Base-by-base conservation (phyloP, 2,113 vertebrate species). In the Stigmatopora nigra region DNA sequence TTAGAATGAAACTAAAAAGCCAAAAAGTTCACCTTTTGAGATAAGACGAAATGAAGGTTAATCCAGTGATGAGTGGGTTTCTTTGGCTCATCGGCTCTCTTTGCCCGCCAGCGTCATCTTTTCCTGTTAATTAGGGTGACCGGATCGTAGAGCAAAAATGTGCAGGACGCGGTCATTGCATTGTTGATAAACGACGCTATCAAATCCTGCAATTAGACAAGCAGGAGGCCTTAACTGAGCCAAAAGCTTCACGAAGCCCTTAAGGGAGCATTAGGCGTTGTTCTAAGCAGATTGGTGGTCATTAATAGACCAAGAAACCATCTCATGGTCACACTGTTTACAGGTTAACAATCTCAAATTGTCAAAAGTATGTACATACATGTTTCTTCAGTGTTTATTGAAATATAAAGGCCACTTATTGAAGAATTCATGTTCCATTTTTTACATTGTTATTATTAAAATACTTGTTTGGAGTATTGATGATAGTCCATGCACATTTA, bases 11-110 rank as follows among this genome's bases (percentile, higher is more conserved):
- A 22, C 22, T 25, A 12, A 53, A 22, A 53, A 5, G 38, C 5
- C 17, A 4, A 19, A 59, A 19, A 4, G 57, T 44, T 14, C 25
- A 47, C 35, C 45, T 70, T 46, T 74, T 16, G 31, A 57, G 22
- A 56, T 69, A 58, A 63, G 72, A 72, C 36, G 12, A 41, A 60
- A 3, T 1, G 22, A 45, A 14, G 59, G 69, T 69, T 67, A 81
- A 72, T 78, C 73, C 75, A 69, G 78, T 77, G 70, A 49, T 62
- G 63, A 15, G 57, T 55, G 85, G 83, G 85, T 89, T 87, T 87
- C 72, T 70, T 90, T 89, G 88, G 87, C 84, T 79, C 61, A 8
- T 3, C 61, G 17, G 63, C 48, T 10, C 36, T 49, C 48, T 63
- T 64, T 65, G 68, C 61, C 61, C 70, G 63, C 1, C 19, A 83